Percentiles rank a stretch among this genome's conserved stretches.
Conservation (phyloP, 2,113 vertebrate species). For the Peromyscus polionotus region DNA sequence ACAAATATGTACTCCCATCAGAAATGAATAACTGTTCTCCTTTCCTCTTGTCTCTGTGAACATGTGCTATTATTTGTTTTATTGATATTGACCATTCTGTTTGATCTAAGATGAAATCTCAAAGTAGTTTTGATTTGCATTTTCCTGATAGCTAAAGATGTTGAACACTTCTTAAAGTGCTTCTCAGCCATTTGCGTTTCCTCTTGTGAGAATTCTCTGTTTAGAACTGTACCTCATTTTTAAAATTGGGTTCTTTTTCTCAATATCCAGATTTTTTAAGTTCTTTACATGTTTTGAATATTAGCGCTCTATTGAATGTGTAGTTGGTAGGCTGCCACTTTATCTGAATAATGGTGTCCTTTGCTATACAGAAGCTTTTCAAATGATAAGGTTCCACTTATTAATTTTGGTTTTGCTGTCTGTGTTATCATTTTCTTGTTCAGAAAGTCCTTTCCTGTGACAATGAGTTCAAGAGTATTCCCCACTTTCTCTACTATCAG, state of each 20-base stretch:
- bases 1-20: neutral
- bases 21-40: neutral
- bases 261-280: neutral
- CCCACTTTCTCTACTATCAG: neutral
- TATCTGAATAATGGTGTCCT: neutral
- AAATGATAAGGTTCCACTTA: neutral
- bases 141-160: neutral
- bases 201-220: neutral
- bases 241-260: neutral
- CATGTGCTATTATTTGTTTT: neutral
- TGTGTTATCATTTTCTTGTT: neutral
- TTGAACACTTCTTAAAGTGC: neutral
- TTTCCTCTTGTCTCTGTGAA: neutral
- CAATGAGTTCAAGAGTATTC: neutral
- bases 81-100: neutral
- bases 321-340: neutral
- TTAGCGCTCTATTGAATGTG: neutral
- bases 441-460: neutral
- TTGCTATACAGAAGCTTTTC: neutral
- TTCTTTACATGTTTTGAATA: neutral
- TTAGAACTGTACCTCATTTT: neutral
- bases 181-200: neutral
- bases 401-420: neutral
- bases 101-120: neutral
- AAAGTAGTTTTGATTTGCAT: neutral